Percentiles rank a stretch among this genome's conserved stretches.
phyloP scores from a whole-genome alignment of 1,140 invertebrate species.

The Orius insidiosus region DNA sequence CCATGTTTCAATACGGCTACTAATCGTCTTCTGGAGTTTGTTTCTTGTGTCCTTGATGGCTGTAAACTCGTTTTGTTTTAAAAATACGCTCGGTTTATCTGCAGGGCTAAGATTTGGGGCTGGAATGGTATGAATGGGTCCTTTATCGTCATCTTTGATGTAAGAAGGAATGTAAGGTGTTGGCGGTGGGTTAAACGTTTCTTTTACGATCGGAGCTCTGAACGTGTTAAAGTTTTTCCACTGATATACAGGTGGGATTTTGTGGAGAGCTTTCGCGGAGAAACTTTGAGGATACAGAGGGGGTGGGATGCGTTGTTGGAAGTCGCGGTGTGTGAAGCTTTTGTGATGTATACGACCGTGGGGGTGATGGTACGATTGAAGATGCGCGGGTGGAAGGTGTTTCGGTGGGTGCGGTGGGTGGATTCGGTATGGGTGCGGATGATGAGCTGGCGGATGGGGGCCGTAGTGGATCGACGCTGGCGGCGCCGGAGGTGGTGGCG shows the following conservation, averaged over 20 bases:
- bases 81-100: slow-evolving; percentile 11
- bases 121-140: slow-evolving; percentile 64
- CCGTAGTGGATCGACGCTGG: slow-evolving; percentile 9
- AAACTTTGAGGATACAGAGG: not conserved
- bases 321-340: slow-evolving; percentile 3
- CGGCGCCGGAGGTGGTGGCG: slow-evolving; percentile 7
- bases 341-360: not conserved
- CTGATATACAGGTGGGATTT: not conserved
- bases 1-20: slow-evolving; percentile 15
- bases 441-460: slow-evolving; percentile 4
- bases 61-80: not conserved
- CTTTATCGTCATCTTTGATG: slow-evolving; percentile 31
- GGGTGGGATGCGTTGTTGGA: slow-evolving; percentile 1
- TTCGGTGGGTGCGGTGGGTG: not conserved
- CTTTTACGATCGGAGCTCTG: slow-evolving; percentile 16
- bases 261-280: not conserved
- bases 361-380: not conserved
- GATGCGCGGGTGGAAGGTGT: not conserved
- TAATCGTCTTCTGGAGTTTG: slow-evolving; percentile 8
- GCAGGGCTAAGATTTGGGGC: slow-evolving; percentile 50
- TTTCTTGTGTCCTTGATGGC: slow-evolving; percentile 9
- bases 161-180: slow-evolving; percentile 3
- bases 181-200: slow-evolving; percentile 13
- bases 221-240: slow-evolving; percentile 16
- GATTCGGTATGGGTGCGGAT: not conserved